Evolutionary conservation across 2,113 vertebrate genomes (phyloP), one percentile per base, ranked within the genome.

Genomic region (Xerus inauris): DNA sequence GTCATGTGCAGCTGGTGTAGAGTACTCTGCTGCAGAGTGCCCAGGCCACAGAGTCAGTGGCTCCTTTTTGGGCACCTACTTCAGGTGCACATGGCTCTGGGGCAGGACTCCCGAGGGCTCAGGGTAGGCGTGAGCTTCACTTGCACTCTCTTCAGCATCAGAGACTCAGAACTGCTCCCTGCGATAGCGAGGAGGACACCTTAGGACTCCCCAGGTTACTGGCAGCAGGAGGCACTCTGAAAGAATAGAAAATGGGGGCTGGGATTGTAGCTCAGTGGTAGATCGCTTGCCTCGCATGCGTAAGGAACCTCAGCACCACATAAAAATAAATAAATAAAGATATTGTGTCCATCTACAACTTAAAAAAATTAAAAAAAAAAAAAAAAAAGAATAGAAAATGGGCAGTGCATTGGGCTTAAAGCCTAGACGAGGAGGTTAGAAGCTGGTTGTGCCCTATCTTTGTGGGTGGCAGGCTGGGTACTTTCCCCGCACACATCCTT

Each of bases 151-250:
- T 71, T 89, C 8, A 4, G 84, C 35, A 13, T n/a, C 57, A 3
- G 4, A 45, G 90, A n/a, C 6, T 47, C 67, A 40, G 45, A 79
- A 14, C 6, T 22, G 11, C 62, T 19, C 11, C 38, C 49, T 24
- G 30, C 38, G 0, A 0, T 3, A 2, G 24, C 28, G 12, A 42
- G 30, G 77, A 40, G 30, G 32, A 14, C 26, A 8, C 3, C 2
- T n/a, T 1, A 1, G 67, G 24, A 51, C 49, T 7, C 9, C 10
- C 0, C 2, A 12, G 51, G 38, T 47, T 0, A 0, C 14, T 45
- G 47, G 69, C 12, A 19, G 16, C 22, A 0, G 19, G 47, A 51
- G 13, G 32, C 14, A 1, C 42, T 3, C 1, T 2, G 59, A 49
- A 67, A n/a, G 30, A 73, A 54, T 57, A 73, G 2, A 0, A 3